Base-by-base conservation (phyloP, 2,797 vertebrate genomes). In the Astyanax mexicanus region DNA sequence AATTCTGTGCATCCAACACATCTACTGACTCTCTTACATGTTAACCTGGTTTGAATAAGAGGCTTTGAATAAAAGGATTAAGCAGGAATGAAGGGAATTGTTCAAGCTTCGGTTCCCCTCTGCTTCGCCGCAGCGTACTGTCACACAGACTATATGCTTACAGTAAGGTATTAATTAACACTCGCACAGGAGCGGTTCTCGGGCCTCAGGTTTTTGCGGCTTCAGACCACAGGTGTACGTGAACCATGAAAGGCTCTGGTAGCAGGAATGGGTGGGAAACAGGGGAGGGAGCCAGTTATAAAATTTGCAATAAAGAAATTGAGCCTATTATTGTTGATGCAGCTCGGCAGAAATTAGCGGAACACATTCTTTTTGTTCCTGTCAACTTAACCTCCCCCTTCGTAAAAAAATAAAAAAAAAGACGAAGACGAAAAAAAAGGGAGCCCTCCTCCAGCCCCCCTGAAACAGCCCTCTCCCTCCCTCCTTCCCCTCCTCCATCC, bases 271-370 rank as follows among this genome's bases (percentile, higher is more conserved):
- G 92, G 89, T 77, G 86, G 89, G 81, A 86, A 88, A 88, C 93
- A 90, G 91, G 83, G 84, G 86, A 90, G 87, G 85, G 87, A 88
- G 87, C 89, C 80, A 86, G 88, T 92, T 92, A 93, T 91, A 88
- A 87, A 90, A 95, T 91, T 88, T 92, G 69, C 89, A 92, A 92
- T 93, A 94, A 95, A 92, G 92, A 96, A 95, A 96, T 88, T 90
- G 93, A 95, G 90, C 92, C 94, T 94, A 94, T 95, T 95, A 95
- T 92, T 94, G 94, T 93, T 94, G 92, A 96, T 94, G 90, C 91
- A 93, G 87, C 90, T 91, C 90, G 82, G 88, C 87, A 94, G 91
- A 96, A 95, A 96, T 94, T 95, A 95, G 94, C 93, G 88, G 94
- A 94, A 93, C 91, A 93, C 92, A 92, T 92, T 95, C 94, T 94